Conservation (phyloP, 2,113 vertebrate species). For the Boleophthalmus pectinirostris region DNA sequence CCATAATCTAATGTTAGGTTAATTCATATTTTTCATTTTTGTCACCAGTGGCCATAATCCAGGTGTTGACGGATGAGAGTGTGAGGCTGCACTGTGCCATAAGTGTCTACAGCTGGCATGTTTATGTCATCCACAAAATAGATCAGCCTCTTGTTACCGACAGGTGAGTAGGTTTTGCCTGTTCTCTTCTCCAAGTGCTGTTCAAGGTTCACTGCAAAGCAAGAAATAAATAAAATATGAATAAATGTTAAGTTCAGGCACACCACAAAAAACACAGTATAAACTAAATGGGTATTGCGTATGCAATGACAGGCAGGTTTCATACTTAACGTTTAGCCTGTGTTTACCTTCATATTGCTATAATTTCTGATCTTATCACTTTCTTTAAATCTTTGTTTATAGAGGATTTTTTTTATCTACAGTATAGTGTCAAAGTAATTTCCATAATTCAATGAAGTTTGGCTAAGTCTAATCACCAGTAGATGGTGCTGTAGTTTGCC, state of each 20-base stretch:
- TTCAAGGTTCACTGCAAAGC: slow-evolving; percentile 76
- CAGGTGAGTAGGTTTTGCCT: slow-evolving; percentile 74
- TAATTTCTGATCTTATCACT: too few relatives aligned
- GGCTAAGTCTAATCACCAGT: slow-evolving; percentile 45
- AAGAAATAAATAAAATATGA: not conserved
- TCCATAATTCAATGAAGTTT: not conserved
- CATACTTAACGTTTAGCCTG: too few relatives aligned
- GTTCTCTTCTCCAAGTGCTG: slow-evolving; percentile 81
- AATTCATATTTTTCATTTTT: not conserved
- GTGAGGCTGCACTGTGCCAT: slow-evolving; percentile 77
- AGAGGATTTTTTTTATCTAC: not conserved
- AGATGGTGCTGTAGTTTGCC: slow-evolving; percentile 65
- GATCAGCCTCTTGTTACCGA: slow-evolving; percentile 77
- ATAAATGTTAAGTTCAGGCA: not conserved
- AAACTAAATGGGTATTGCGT: not conserved
- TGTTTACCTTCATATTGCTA: too few relatives aligned
- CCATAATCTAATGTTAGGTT: not conserved
- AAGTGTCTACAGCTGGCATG: slow-evolving; percentile 78
- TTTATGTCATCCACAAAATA: slow-evolving; percentile 85
- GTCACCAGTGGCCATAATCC: slow-evolving; percentile 81
- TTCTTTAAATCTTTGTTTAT: not conserved
- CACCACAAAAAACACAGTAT: not conserved
- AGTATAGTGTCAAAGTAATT: not conserved
- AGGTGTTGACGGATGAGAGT: slow-evolving; percentile 79
- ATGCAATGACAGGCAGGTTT: too few relatives aligned